Percentiles rank a stretch among this genome's conserved stretches.
Evolutionary conservation across 2,797 vertebrate species (phyloP).

Genomic region (Pachyuromys duprasi): DNA sequence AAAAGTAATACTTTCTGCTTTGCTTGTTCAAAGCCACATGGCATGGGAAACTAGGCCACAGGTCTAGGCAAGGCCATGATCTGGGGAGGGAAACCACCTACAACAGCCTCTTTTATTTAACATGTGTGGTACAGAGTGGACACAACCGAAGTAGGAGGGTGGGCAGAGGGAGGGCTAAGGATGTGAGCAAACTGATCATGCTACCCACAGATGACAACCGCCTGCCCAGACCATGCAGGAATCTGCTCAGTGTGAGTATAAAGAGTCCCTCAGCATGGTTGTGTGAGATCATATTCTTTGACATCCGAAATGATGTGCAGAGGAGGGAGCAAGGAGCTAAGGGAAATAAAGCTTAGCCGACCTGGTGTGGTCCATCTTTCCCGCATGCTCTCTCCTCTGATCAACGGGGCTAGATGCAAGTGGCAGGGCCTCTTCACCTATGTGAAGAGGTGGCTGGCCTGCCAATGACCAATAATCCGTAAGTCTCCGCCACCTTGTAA

Average conservation of each 20-base stretch:
- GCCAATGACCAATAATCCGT: not conserved
- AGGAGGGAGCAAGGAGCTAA: not conserved
- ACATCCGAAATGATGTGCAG: fast-evolving
- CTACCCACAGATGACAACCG: no score
- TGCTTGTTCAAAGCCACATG: not conserved
- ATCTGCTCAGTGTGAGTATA: not conserved
- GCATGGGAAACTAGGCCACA: not conserved
- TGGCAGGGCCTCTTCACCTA: not conserved
- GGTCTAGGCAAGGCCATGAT: not conserved
- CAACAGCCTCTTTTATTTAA: not conserved
- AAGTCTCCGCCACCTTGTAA: not conserved
- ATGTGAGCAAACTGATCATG: not conserved
- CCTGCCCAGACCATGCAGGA: no score
- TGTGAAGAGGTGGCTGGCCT: not conserved
- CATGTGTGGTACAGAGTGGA: not conserved
- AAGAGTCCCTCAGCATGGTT: not conserved
- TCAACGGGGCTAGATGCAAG: not conserved
- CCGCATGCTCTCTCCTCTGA: not conserved
- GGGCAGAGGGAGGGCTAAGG: not conserved
- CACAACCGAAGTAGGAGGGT: not conserved
- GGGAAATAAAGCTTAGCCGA: not conserved
- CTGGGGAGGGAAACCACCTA: not conserved
- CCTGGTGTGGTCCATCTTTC: not conserved
- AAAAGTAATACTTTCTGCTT: not conserved
- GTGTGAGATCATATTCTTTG: not conserved